Percentiles rank a stretch among this genome's conserved stretches.
These are phyloP conservation scores for Adineta ricciae DNA, from an alignment of 2,888 invertebrate genomes.

Conservation along the genomic window DNA sequence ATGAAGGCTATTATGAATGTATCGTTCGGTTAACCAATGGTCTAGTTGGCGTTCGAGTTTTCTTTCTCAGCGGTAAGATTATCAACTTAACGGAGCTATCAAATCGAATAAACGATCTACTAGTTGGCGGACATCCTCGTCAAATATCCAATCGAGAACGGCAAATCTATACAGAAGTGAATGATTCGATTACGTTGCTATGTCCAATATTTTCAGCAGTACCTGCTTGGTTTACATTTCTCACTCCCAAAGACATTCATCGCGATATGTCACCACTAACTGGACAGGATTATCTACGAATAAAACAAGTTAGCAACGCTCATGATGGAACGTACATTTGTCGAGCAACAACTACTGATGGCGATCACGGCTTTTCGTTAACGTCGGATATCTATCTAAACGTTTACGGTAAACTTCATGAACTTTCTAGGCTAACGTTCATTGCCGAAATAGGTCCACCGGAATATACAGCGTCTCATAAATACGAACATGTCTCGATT, in stretches of 20 bases:
- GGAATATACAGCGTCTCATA: background rate
- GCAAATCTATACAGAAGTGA: background rate
- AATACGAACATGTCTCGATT: background rate
- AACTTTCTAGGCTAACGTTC: background rate
- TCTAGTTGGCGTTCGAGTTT: background rate
- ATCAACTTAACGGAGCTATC: background rate
- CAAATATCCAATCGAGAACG: background rate
- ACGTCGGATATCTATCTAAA: background rate
- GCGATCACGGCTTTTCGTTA: background rate
- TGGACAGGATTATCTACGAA: background rate
- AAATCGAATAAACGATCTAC: too few relatives aligned
- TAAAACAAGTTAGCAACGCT: background rate
- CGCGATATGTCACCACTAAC: background rate
- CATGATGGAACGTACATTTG: background rate
- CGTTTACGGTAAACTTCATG: background rate
- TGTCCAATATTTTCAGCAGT: background rate
- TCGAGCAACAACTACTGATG: background rate
- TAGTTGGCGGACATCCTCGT: background rate
- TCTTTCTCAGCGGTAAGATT: background rate
- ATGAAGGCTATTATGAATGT: slow-evolving; percentile 14
- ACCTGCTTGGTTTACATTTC: background rate
- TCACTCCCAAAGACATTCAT: background rate
- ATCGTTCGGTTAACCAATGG: slow-evolving; percentile 7
- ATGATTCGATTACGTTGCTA: background rate
- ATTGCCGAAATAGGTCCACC: background rate